phyloP scores from a whole-genome alignment of 2,113 vertebrate genomes.

The Barnardius zonarius region DNA sequence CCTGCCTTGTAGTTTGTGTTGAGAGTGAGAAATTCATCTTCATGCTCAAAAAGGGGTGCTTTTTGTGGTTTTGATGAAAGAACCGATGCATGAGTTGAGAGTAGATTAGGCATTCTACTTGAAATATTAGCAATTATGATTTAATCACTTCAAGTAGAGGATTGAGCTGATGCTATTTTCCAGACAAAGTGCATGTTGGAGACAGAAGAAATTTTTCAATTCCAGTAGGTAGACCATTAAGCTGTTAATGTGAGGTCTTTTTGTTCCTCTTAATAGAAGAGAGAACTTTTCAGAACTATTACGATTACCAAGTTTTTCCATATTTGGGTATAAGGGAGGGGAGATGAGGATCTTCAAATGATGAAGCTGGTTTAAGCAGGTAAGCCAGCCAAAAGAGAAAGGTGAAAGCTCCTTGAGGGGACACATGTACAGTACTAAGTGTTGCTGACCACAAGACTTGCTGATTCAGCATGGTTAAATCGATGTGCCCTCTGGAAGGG shows the following conservation, averaged over 20 bases:
- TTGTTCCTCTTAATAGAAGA: background rate
- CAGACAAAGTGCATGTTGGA: background rate
- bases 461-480: background rate
- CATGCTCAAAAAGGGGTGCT: background rate
- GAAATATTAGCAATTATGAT: background rate
- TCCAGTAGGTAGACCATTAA: background rate
- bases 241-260: background rate
- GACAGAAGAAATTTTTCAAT: background rate
- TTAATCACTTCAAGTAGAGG: background rate
- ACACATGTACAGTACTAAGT: accelerated
- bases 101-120: background rate
- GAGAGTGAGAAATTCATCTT: background rate
- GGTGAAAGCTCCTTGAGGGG: background rate
- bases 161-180: background rate
- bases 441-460: background rate
- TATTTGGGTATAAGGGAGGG: background rate
- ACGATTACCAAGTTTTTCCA: background rate
- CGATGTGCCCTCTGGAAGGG: background rate
- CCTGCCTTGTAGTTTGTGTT: background rate
- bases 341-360: background rate
- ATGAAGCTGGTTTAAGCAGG: background rate
- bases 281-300: background rate
- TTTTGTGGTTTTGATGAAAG: background rate
- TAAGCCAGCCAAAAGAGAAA: background rate
- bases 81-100: background rate